Conservation (phyloP, 1,140 invertebrate genomes). For the Aphelinus certus region DNA sequence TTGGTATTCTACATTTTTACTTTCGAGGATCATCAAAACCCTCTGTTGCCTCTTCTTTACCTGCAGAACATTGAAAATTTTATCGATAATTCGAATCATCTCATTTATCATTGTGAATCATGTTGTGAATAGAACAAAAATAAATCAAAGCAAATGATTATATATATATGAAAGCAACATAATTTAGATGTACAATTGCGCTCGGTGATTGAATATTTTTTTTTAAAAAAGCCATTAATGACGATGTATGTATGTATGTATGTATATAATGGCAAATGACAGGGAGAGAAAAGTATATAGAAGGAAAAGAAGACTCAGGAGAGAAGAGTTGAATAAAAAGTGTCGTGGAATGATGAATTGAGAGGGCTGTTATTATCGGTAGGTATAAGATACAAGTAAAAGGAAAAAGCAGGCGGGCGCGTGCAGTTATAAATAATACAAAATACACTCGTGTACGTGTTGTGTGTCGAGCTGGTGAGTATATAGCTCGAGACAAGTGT, state of each 20-base stretch:
- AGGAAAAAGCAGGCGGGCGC: conserved; percentile 12
- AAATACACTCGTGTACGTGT: conserved; percentile 1
- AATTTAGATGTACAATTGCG: conserved; percentile 39
- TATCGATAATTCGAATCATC: no score
- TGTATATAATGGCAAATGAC: background rate
- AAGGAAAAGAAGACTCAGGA: no score
- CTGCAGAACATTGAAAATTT: conserved; percentile 67
- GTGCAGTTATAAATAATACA: conserved; percentile 35
- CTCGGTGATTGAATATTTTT: no score
- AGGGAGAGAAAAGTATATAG: background rate
- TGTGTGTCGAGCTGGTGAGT: background rate
- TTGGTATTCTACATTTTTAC: conserved; percentile 87
- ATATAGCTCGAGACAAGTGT: no score
- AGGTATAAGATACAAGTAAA: conserved; percentile 23
- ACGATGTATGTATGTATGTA: background rate
- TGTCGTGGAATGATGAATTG: conserved; percentile 16
- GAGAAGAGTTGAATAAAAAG: no score
- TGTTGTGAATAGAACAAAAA: background rate
- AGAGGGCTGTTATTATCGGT: conserved; percentile 17
- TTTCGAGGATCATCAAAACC: conserved; percentile 90
- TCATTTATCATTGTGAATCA: no score
- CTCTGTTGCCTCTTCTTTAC: conserved; percentile 94
- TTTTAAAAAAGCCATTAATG: no score
- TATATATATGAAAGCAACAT: conserved; percentile 18
- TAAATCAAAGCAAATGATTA: conserved; percentile 29